Base-by-base conservation (phyloP, 2,888 invertebrate genomes). In the Ochlodes sylvanus region DNA sequence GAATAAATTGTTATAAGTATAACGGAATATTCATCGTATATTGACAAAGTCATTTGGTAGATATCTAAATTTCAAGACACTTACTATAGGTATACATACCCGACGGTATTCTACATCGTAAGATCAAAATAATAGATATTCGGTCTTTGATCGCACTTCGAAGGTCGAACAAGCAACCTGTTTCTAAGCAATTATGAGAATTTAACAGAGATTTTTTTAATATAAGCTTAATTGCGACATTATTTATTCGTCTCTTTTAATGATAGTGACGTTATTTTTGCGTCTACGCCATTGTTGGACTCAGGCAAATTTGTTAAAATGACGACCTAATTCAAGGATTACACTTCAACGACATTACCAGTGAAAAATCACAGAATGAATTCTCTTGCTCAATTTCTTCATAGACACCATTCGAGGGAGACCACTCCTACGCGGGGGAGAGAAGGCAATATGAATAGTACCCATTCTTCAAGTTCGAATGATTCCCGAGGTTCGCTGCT, bases 361-460 rank as follows among this genome's bases (percentile, higher is more conserved):
- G 56, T 52, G 52, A 27, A 58, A 50, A 38, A 54, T n/a, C 10
- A 27, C 38, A 50, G 47, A 41, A 66, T 66, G 65, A 57, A 66
- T 42, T 66, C 65, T 50, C 58, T 94, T 52, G 82, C 92, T 58
- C 87, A 94, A 78, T 91, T 90, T 71, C 75, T 92, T 19, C 86
- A 86, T 70, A 91, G 89, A 76, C 84, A 87, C 61, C 79, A 82
- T 58, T 84, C 86, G n/a, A 71, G 89, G 52, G 89, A 90, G 74
- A 71, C 88, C 68, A 81, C 88, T 70, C 81, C 89, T 4, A 77
- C 89, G 3, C 70, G 82, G 47, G 87, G 89, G 12, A 87, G 84
- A 72, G 93, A 94, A 66, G 83, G 93, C 19, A 93, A 92, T 70
- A 73, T 87, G 0, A 93, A 94, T 14, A 91, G 91, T 78, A 93